These are phyloP conservation scores for Phataginus tetradactyla DNA, from an alignment of 2,797 vertebrate species.

Conservation along the genomic window DNA sequence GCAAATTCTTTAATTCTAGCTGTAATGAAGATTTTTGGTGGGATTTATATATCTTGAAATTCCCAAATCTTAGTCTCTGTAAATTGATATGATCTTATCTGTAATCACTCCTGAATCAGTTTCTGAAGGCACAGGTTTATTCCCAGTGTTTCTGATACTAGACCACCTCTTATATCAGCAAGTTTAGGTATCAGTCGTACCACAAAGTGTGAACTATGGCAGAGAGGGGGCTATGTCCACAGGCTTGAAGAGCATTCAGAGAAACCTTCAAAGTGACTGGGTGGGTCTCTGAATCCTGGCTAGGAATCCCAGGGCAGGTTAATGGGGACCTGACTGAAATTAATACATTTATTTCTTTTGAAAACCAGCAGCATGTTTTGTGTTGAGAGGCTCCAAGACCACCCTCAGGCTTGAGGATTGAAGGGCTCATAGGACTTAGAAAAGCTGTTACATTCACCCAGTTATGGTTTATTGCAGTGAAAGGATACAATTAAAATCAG, in stretches of 20 bases:
- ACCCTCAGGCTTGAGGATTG: background rate
- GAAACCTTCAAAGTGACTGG: background rate
- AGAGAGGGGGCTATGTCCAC: background rate
- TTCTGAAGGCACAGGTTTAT: background rate
- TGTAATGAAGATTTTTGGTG: constrained; percentile 16
- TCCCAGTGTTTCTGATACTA: background rate
- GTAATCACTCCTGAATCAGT: constrained; percentile 2
- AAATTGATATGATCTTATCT: constrained; percentile 30
- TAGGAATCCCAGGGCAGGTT: background rate
- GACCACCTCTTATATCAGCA: background rate
- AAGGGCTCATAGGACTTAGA: background rate
- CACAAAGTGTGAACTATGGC: background rate
- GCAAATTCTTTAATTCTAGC: no score
- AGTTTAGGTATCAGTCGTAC: background rate
- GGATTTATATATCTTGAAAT: background rate
- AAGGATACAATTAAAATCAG: background rate
- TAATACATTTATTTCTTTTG: background rate
- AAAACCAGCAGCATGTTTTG: constrained; percentile 23
- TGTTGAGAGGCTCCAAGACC: background rate
- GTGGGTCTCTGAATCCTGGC: background rate
- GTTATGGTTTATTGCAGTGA: background rate
- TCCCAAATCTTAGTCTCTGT: background rate
- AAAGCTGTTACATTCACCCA: background rate
- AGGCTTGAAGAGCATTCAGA: background rate
- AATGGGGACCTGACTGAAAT: background rate